phyloP scores from a whole-genome alignment of 2,797 vertebrate genomes.

The Aldrovandia affinis region DNA sequence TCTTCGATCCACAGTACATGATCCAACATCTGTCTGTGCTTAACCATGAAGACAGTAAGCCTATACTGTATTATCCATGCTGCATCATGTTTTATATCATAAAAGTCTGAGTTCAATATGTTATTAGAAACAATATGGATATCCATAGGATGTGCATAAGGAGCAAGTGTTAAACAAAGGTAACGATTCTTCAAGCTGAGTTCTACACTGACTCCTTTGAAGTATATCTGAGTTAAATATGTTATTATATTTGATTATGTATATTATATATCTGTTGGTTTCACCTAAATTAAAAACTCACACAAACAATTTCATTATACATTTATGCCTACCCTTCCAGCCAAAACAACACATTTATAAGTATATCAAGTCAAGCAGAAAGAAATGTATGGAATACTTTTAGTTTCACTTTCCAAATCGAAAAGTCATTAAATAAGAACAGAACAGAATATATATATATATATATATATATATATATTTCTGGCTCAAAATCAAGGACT shows the following conservation, averaged over 20 bases:
- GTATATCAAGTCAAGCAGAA: constrained; percentile 24
- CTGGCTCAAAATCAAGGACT: neutral
- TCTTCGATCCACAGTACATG: neutral
- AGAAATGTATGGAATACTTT: constrained; percentile 2
- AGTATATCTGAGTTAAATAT: neutral
- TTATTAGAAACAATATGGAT: too few relatives aligned
- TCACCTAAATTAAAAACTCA: constrained; percentile 18
- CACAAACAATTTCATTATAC: constrained; percentile 18
- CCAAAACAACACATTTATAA: constrained; percentile 14
- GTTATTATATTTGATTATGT: too few relatives aligned
- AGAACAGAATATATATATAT: too few relatives aligned
- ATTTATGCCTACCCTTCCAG: neutral
- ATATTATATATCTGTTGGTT: too few relatives aligned
- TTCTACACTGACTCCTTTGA: neutral
- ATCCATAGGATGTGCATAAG: too few relatives aligned
- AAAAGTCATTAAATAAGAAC: neutral
- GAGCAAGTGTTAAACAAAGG: too few relatives aligned
- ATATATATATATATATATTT: too few relatives aligned
- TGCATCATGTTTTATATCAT: too few relatives aligned
- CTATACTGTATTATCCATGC: too few relatives aligned
- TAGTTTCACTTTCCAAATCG: neutral
- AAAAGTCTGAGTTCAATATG: too few relatives aligned
- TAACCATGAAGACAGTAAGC: too few relatives aligned
- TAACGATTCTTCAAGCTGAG: too few relatives aligned
- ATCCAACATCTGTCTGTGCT: neutral